Percentiles rank a stretch among this genome's conserved stretches.
Conservation (phyloP, 2,888 invertebrate genomes). For the Coecobrya sp. region DNA sequence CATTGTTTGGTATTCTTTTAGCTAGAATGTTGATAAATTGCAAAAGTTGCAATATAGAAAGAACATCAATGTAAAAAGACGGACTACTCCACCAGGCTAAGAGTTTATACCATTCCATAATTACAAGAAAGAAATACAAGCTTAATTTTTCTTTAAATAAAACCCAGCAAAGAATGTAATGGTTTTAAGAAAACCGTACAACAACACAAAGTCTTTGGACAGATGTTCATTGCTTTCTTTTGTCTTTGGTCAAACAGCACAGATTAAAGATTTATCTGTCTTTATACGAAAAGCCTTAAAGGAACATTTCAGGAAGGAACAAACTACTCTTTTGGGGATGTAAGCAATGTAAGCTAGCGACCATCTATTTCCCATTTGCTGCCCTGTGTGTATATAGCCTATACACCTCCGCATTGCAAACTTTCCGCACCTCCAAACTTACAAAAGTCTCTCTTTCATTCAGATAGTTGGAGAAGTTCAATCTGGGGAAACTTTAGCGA, state of each 20-base stretch:
- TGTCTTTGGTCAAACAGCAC: slow-evolving; percentile 66
- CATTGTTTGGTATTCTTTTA: too few species aligned
- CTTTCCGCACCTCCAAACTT: too few species aligned
- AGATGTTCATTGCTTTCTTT: not conserved
- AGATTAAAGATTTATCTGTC: slow-evolving; percentile 78
- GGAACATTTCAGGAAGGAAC: slow-evolving; percentile 30
- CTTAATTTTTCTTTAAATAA: slow-evolving; percentile 11
- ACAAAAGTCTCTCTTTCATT: not conserved
- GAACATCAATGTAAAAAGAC: too few species aligned
- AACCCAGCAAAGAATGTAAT: not conserved
- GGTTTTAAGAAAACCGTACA: not conserved
- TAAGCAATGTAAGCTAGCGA: not conserved
- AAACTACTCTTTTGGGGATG: slow-evolving; percentile 65
- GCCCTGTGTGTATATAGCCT: too few species aligned
- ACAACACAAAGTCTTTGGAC: not conserved
- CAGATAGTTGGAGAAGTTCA: not conserved
- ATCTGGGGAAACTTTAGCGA: not conserved
- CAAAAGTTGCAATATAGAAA: too few species aligned
- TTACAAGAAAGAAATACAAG: too few species aligned
- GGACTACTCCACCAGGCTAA: too few species aligned
- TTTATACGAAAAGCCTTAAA: slow-evolving; percentile 24
- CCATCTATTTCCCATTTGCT: too few species aligned
- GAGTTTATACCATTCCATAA: too few species aligned
- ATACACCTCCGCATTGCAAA: too few species aligned
- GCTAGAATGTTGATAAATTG: too few species aligned